Base-by-base conservation (phyloP, 2,797 vertebrate species). In the Enteromius anoplus region DNA sequence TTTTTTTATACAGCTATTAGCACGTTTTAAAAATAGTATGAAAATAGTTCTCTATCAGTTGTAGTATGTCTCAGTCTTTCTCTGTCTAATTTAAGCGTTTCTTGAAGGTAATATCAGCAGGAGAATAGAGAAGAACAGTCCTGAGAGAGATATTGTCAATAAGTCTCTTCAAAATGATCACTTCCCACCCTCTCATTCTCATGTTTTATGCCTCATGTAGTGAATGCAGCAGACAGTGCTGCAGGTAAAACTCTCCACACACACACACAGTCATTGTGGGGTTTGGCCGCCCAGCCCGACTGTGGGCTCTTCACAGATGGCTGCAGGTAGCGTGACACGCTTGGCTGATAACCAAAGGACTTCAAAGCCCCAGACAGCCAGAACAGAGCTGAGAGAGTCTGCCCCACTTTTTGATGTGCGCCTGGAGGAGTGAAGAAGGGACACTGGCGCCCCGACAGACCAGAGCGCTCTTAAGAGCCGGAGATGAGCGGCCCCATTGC, bases 301-400 rank as follows among this genome's bases (percentile, higher is more conserved):
- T 89, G 90, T 88, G 87, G 90, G 90, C 90, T 87, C 88, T 94
- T 92, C 93, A 93, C 95, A 94, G 94, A 94, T 94, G 93, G 92
- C 90, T 93, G 93, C 93, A 93, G 93, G 91, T 94, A 93, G 90
- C 90, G 86, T 87, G 90, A 90, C 85, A 89, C 84, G 91, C 92
- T 92, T 93, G 93, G 94, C 91, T 89, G 91, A 91, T 91, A 93
- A 93, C 91, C 92, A 94, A 92, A 94, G 91, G 89, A 94, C 92
- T 94, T 94, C 93, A 94, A 93, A 95, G 82, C 89, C 91, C 90
- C 88, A 91, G 90, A 91, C 82, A 83, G 81, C 81, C 78, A 85
- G 78, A 84, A 81, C 26, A 69, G 82, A 86, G 78, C 68, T 66
- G 32, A 84, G 82, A 37, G 75, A 80, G 91, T 91, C 88, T 75